These are phyloP conservation scores for Orius laevigatus DNA, from an alignment of 1,140 invertebrate species.

Conservation along the genomic window DNA sequence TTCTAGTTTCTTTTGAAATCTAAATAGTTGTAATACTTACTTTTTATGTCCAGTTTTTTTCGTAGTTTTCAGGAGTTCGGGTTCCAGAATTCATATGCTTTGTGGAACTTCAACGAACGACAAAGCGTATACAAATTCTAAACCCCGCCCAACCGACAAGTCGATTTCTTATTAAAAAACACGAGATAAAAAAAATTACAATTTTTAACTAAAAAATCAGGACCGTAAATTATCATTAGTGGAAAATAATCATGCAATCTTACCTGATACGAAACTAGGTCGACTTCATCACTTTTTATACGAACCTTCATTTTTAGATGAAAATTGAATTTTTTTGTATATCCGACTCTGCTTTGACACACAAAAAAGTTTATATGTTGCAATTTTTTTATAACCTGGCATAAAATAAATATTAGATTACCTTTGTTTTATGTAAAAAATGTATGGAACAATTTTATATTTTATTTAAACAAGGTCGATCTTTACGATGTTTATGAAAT, in stretches of 20 bases:
- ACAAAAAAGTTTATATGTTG: no score
- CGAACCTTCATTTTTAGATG: no score
- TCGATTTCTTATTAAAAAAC: not conserved
- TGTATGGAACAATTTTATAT: no score
- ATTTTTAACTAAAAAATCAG: not conserved
- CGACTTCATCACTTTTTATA: no score
- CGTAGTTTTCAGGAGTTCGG: not conserved
- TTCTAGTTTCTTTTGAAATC: no score
- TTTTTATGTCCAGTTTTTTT: no score
- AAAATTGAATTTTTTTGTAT: no score
- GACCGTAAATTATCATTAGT: not conserved
- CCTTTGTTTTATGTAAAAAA: no score
- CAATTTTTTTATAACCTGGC: no score
- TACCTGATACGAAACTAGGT: not conserved
- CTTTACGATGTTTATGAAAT: not conserved
- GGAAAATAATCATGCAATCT: not conserved
- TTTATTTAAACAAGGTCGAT: not conserved
- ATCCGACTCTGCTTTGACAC: no score
- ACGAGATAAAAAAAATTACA: not conserved
- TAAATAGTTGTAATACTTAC: no score
- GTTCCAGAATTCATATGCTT: constrained; percentile 11
- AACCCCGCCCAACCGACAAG: constrained; percentile 3
- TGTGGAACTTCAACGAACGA: constrained; percentile 12
- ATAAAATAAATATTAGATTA: no score
- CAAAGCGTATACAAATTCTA: constrained; percentile 13